These are phyloP conservation scores for Odontamblyopus rebecca DNA, from an alignment of 2,797 vertebrate genomes.

Conservation along the genomic window DNA sequence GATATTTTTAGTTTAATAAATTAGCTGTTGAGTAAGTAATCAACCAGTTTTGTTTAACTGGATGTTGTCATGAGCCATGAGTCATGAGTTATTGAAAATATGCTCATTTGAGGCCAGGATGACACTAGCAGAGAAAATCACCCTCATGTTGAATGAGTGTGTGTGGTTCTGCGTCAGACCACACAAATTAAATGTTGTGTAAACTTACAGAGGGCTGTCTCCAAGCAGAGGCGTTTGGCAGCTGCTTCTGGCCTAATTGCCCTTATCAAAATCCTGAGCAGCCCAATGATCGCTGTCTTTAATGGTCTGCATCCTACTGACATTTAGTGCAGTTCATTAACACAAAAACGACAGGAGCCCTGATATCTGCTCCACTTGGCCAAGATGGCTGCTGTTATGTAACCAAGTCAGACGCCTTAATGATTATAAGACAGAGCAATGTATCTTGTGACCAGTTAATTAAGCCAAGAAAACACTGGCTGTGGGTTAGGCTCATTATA, in stretches of 20 bases:
- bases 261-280: conserved; percentile 77
- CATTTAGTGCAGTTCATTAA: conserved; percentile 79
- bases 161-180: not conserved
- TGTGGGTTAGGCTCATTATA: conserved; percentile 7
- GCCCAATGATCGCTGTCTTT: conserved; percentile 72
- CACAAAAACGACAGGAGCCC: conserved; percentile 54
- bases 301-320: conserved; percentile 67
- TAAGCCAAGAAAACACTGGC: conserved; percentile 7
- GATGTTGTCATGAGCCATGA: no score
- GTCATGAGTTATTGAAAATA: no score
- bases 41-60: no score
- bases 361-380: conserved; percentile 41
- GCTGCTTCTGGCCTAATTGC: conserved; percentile 76
- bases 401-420: conserved; percentile 16
- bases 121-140: not conserved
- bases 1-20: no score
- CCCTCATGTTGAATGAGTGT: not conserved
- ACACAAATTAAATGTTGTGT: not conserved
- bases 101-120: not conserved
- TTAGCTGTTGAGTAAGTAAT: no score
- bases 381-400: conserved; percentile 41
- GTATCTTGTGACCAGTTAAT: conserved; percentile 24
- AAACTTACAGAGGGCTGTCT: conserved; percentile 9
- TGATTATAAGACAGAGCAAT: not conserved
- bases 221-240: conserved; percentile 41